Conservation (phyloP, 2,888 invertebrate genomes). For the Cistogaster globosa region DNA sequence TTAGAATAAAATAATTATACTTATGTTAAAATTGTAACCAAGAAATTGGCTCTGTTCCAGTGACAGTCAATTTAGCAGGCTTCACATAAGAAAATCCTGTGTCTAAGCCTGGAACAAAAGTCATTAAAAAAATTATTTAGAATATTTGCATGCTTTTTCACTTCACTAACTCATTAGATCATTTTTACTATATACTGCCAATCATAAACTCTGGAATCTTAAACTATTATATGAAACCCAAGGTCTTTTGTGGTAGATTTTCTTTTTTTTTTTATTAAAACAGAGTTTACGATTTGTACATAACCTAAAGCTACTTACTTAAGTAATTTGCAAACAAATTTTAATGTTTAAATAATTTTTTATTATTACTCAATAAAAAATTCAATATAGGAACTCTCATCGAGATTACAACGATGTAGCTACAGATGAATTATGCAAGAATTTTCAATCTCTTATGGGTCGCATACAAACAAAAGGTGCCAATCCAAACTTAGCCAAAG, state of each 20-base stretch:
- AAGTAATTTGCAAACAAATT: not conserved
- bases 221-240: not conserved
- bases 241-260: not conserved
- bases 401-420: conserved; percentile 74
- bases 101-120: not conserved
- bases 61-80: too few species aligned
- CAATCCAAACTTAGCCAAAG: conserved; percentile 88
- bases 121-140: not conserved
- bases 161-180: conserved; percentile 66
- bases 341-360: not conserved
- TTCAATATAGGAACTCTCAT: conserved; percentile 50
- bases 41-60: too few species aligned
- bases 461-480: conserved; percentile 86
- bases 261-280: not conserved
- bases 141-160: conserved; percentile 67
- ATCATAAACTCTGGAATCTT: conserved; percentile 18
- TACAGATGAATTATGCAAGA: conserved; percentile 76
- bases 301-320: not conserved
- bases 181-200: conserved; percentile 31
- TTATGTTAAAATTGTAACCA: too few species aligned
- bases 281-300: conserved; percentile 55
- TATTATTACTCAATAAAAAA: not conserved
- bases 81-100: too few species aligned
- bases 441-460: conserved; percentile 81
- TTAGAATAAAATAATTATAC: too few species aligned